phyloP scores from a whole-genome alignment of 2,113 vertebrate genomes.

The Stercorarius parasiticus region DNA sequence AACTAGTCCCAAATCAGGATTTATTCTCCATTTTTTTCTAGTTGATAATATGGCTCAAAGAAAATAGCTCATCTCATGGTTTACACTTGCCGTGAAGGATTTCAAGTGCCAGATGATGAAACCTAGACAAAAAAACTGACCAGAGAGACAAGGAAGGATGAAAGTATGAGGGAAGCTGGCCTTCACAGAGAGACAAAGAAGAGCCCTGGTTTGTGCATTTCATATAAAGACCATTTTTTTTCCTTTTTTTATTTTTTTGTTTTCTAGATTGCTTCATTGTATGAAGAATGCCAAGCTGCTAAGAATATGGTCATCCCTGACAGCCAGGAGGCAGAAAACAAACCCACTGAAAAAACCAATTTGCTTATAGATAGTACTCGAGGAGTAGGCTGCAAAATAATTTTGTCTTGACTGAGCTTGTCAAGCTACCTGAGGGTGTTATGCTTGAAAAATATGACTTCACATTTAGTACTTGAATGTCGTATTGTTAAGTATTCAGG shows the following conservation, averaged over 20 bases:
- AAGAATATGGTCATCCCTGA: background rate
- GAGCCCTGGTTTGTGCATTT: background rate
- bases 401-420: too few species aligned
- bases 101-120: constrained; percentile 7
- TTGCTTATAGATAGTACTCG: constrained; percentile 54
- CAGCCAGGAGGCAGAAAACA: constrained; percentile 54
- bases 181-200: background rate
- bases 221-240: background rate
- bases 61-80: constrained; percentile 17
- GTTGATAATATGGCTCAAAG: constrained; percentile 21
- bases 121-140: constrained; percentile 53
- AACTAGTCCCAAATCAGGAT: constrained; percentile 2
- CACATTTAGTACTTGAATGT: constrained; percentile 42
- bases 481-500: constrained; percentile 30
- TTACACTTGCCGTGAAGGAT: background rate
- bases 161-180: background rate
- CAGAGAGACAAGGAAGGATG: constrained; percentile 5
- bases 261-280: constrained; percentile 42
- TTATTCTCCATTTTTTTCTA: constrained; percentile 50
- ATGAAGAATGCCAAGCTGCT: constrained; percentile 33
- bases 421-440: constrained; percentile 55
- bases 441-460: constrained; percentile 15
- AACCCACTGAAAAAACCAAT: constrained; percentile 55
- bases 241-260: background rate
- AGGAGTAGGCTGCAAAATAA: constrained; percentile 56